phyloP scores from a whole-genome alignment of 2,797 vertebrate species.

The Manis javanica region DNA sequence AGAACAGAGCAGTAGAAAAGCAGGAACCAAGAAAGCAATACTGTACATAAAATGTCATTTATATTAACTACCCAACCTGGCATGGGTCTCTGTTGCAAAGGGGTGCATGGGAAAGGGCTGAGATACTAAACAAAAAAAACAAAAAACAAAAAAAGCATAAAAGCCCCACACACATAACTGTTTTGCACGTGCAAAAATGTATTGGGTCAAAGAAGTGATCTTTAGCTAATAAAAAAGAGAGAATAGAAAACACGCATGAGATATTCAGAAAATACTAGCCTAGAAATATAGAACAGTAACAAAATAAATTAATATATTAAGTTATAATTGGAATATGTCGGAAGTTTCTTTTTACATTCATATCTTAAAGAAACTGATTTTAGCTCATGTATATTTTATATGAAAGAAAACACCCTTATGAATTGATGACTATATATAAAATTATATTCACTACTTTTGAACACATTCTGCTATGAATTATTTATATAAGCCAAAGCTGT shows the following conservation, averaged over 20 bases:
- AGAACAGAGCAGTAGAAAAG: conserved; percentile 90
- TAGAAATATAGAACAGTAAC: conserved; percentile 89
- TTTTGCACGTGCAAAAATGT: conserved; percentile 90
- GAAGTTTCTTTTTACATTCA: conserved; percentile 90
- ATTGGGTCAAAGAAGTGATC: conserved; percentile 88
- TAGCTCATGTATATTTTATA: conserved; percentile 93
- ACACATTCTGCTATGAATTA: conserved; percentile 97
- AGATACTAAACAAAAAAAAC: conserved; percentile 80
- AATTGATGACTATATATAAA: conserved; percentile 94
- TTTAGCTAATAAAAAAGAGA: conserved; percentile 85
- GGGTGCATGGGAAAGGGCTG: conserved; percentile 90
- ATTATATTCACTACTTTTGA: conserved; percentile 94
- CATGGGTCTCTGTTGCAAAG: conserved; percentile 89
- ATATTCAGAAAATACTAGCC: conserved; percentile 89
- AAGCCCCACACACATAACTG: conserved; percentile 84
- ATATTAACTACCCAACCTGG: conserved; percentile 88
- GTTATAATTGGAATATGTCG: conserved; percentile 91
- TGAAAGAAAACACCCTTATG: conserved; percentile 92
- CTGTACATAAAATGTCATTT: conserved; percentile 90
- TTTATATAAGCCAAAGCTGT: conserved; percentile 99
- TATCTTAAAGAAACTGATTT: conserved; percentile 89
- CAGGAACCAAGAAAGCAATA: conserved; percentile 92
- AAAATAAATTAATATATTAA: conserved; percentile 92
- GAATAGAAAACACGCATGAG: conserved; percentile 88
- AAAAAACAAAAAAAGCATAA: conserved; percentile 62